Evolutionary conservation across 2,113 vertebrate genomes (phyloP).

Genomic region (Lota lota): DNA sequence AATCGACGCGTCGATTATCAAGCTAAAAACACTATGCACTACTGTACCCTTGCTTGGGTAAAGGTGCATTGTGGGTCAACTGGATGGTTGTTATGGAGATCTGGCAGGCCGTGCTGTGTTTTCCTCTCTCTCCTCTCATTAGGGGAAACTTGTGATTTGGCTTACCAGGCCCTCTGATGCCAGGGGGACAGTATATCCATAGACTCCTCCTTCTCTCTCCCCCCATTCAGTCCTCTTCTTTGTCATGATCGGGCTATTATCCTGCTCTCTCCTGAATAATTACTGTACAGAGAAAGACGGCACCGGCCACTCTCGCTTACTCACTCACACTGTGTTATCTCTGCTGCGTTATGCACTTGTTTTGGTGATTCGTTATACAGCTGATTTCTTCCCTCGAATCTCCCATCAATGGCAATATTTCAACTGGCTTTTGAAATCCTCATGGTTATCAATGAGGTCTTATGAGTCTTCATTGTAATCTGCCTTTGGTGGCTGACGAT

Average conservation of each 20-base stretch:
- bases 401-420: too few species aligned
- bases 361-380: too few species aligned
- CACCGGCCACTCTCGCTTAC: conserved; percentile 5
- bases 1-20: conserved; percentile 27
- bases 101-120: conserved; percentile 63
- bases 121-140: conserved; percentile 71
- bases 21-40: conserved; percentile 40
- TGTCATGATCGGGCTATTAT: conserved; percentile 34
- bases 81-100: conserved; percentile 74
- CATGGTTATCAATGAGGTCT: too few species aligned
- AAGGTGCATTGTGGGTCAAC: conserved; percentile 75
- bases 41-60: conserved; percentile 50
- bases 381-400: too few species aligned
- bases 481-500: too few species aligned
- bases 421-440: too few species aligned
- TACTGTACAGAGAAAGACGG: conserved; percentile 24
- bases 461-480: too few species aligned
- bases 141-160: conserved; percentile 75
- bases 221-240: conserved; percentile 39
- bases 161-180: conserved; percentile 62
- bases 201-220: conserved; percentile 9
- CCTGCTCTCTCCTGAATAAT: conserved; percentile 41
- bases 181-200: conserved; percentile 41
- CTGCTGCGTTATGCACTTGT: too few species aligned
- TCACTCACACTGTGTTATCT: conserved; percentile 5